phyloP scores from a whole-genome alignment of 2,797 vertebrate species.

The Antrozous pallidus region DNA sequence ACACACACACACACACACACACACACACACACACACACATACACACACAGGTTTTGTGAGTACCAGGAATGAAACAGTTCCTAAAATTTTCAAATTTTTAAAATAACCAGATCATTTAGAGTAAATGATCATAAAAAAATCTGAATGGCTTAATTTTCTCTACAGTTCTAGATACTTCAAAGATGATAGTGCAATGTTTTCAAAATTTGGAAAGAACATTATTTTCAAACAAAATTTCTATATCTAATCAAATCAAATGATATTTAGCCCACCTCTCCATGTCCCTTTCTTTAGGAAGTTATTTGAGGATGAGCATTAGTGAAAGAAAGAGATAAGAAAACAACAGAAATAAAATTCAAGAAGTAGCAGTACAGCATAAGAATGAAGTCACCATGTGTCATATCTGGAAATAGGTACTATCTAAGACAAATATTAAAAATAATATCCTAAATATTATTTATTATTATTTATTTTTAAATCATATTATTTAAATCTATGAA shows the following conservation, averaged over 20 bases:
- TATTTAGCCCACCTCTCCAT: not conserved
- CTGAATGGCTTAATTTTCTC: not conserved
- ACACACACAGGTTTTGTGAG: not conserved
- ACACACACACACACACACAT: not conserved
- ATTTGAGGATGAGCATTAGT: not conserved
- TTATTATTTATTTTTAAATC: too few relatives aligned
- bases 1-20: not conserved
- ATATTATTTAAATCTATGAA: not conserved
- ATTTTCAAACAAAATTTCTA: not conserved
- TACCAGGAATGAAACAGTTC: not conserved
- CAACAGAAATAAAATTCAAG: not conserved
- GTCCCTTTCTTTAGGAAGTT: not conserved
- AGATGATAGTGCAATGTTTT: not conserved
- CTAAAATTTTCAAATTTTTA: not conserved
- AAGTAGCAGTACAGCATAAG: not conserved
- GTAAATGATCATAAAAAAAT: constrained; percentile 1
- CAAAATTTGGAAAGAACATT: not conserved
- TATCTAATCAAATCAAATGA: not conserved
- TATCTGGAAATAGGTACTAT: not conserved
- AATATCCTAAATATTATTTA: not conserved
- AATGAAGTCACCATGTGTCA: not conserved
- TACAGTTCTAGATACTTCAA: not conserved
- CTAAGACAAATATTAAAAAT: not conserved
- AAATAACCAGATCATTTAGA: not conserved
- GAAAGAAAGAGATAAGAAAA: not conserved